These are phyloP conservation scores for Drosophila obscura DNA, from an alignment of 1,140 invertebrate genomes.

Conservation along the genomic window DNA sequence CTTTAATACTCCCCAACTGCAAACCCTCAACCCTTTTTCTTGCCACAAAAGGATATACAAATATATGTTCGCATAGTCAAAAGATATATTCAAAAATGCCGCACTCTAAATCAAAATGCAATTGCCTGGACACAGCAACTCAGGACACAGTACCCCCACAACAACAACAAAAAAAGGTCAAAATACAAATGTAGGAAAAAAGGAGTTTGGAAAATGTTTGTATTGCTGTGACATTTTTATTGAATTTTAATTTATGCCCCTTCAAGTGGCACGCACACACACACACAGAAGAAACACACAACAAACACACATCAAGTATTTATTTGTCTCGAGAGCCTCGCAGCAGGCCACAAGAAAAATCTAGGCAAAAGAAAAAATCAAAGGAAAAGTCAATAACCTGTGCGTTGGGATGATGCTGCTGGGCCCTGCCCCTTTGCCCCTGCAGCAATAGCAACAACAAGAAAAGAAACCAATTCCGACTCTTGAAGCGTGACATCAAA, in stretches of 20 bases:
- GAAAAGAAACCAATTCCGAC: conserved; percentile 60
- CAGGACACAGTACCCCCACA: conserved; percentile 7
- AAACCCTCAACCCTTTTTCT: not conserved
- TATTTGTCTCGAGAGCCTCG: conserved; percentile 32
- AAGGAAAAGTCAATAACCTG: conserved; percentile 73
- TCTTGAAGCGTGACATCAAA: conserved; percentile 77
- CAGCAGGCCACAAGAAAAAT: conserved; percentile 4
- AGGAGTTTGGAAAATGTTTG: conserved; percentile 30
- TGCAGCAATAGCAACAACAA: conserved; percentile 25
- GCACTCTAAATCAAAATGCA: conserved; percentile 48
- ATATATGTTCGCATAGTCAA: not conserved
- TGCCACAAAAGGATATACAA: no score
- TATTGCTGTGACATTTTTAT: conserved; percentile 77
- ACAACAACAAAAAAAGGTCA: conserved; percentile 22
- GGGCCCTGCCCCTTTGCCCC: conserved; percentile 11
- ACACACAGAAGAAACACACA: conserved; percentile 26
- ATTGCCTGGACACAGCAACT: conserved; percentile 23
- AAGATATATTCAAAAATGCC: no score
- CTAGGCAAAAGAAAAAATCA: conserved; percentile 30
- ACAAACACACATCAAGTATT: conserved; percentile 44
- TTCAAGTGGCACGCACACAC: conserved; percentile 36
- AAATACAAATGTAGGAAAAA: conserved; percentile 8
- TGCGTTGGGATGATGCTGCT: conserved; percentile 17
- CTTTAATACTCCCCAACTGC: no score
- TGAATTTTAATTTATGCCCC: conserved; percentile 78